Percentiles rank a stretch among this genome's conserved stretches.
These are phyloP conservation scores for Argopecten irradians DNA, from an alignment of 1,140 invertebrate species.

Conservation along the genomic window DNA sequence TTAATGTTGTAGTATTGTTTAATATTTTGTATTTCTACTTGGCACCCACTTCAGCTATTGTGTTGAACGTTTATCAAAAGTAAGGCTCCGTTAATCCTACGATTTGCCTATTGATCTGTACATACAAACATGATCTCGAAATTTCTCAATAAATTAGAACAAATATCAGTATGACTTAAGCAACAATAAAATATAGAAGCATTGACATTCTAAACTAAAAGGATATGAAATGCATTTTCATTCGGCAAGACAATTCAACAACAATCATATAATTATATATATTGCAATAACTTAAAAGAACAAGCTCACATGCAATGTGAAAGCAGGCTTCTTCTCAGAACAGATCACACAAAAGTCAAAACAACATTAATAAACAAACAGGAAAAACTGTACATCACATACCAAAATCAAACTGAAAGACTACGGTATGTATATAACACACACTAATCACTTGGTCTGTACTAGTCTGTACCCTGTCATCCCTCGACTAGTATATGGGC, in stretches of 20 bases:
- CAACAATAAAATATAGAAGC: neutral
- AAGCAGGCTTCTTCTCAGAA: neutral
- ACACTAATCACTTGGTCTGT: neutral
- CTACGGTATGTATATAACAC: neutral
- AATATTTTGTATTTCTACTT: too few relatives aligned
- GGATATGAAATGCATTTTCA: neutral
- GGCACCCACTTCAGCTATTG: too few relatives aligned
- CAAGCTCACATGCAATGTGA: neutral
- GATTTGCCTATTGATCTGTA: neutral
- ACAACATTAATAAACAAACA: slow-evolving; percentile 1
- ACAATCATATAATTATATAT: neutral
- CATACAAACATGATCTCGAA: neutral
- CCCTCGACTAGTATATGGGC: neutral
- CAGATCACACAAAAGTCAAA: neutral
- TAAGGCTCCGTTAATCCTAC: neutral
- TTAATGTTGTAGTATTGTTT: too few relatives aligned
- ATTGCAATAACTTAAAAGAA: slow-evolving; percentile 10
- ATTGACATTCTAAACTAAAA: neutral
- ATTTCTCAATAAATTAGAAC: neutral
- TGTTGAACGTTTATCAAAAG: too few relatives aligned
- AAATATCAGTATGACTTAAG: neutral
- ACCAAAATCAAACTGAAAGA: slow-evolving; percentile 22
- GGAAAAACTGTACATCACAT: neutral
- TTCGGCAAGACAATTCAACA: neutral
- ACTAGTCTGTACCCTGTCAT: slow-evolving; percentile 5